These are phyloP conservation scores for Nymphicus hollandicus DNA, from an alignment of 2,113 vertebrate genomes.

Conservation along the genomic window DNA sequence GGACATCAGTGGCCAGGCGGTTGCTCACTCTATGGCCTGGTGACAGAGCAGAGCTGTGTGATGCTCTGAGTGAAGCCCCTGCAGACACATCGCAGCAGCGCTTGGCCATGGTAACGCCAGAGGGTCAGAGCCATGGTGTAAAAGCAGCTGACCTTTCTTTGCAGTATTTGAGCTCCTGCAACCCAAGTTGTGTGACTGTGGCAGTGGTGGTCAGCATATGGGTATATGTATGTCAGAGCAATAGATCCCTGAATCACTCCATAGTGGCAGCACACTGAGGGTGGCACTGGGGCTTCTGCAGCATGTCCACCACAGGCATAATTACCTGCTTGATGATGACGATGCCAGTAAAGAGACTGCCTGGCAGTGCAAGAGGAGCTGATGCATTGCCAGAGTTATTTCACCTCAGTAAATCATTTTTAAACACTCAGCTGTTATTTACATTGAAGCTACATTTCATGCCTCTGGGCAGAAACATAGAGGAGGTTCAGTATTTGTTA, in stretches of 20 bases:
- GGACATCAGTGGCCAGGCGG: neutral
- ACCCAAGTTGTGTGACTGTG: neutral
- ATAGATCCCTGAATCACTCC: rapidly evolving
- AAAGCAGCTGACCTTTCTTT: neutral
- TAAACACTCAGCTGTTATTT: constrained; percentile 44
- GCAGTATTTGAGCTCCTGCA: rapidly evolving
- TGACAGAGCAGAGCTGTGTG: neutral
- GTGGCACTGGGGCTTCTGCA: neutral
- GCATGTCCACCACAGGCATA: rapidly evolving
- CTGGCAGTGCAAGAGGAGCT: neutral
- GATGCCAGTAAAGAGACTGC: neutral
- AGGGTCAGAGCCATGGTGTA: neutral
- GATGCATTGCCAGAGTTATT: constrained; percentile 29
- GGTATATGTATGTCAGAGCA: rapidly evolving
- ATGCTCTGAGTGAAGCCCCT: neutral
- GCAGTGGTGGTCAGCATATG: rapidly evolving
- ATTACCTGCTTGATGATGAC: neutral
- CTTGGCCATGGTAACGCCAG: rapidly evolving
- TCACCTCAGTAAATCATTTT: neutral
- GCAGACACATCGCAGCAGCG: neutral
- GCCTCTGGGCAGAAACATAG: neutral
- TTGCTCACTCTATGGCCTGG: rapidly evolving
- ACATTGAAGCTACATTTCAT: constrained; percentile 18
- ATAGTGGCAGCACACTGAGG: neutral
- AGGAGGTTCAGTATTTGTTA: constrained; percentile 52